Evolutionary conservation across 2,888 invertebrate genomes (phyloP), one percentile per base, ranked within the genome.

Genomic region (Hipparchia sbordonii): DNA sequence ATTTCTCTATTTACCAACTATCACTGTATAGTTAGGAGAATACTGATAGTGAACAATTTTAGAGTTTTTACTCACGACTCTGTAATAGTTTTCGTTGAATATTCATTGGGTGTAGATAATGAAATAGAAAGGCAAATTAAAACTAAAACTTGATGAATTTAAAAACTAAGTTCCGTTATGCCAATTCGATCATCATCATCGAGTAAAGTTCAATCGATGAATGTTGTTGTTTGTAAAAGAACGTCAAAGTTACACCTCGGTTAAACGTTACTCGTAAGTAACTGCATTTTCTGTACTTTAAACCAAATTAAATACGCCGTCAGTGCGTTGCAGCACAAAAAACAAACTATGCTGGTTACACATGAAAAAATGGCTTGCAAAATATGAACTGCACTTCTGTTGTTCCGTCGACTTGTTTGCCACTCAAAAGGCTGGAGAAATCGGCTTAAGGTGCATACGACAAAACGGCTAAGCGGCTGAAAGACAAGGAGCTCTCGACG

Each of bases 401-500:
- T 70, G 70, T 70, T 70, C 54, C 54, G 56, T 52, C 69, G 61
- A 63, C 62, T 72, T 76, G 76, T 74, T 76, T 74, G 74, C 67
- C 72, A 72, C 69, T 75, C 74, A 74, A 74, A 72, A 72, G 71
- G 68, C 72, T 76, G 72, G 76, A 79, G 78, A 73, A 78, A 77
- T 75, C 70, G 76, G 75, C 79, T 80, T 77, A 79, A 79, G 78
- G 75, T 74, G 75, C 71, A 74, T 78, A 74, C 79, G 78, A 77
- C 80, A 78, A 81, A 79, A 82, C 80, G 82, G 80, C 82, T 84
- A 81, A 79, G 82, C 80, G 82, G 80, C 82, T 84, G 81, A 85
- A 87, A 89, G 88, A 89, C 89, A 88, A 80, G 91, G 88, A 79
- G 86, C 90, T 81, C 91, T 91, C 80, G 80, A 75, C 78, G 78